Base-by-base conservation (phyloP, 2,113 vertebrate species). In the Myotis lucifugus region DNA sequence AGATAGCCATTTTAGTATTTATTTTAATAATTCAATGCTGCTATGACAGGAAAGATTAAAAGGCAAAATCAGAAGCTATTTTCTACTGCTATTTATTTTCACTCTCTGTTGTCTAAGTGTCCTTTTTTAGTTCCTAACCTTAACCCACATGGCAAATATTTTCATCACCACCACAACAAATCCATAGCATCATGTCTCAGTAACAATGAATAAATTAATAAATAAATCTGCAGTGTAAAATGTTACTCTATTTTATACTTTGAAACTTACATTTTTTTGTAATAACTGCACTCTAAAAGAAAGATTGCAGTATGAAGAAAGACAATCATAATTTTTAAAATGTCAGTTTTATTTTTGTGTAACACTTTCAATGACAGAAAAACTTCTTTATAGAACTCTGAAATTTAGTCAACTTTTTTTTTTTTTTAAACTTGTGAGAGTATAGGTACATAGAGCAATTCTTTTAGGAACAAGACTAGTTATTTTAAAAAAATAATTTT, bases 291-390 rank as follows among this genome's bases (percentile, higher is more conserved):
- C 14, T 83, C 14, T 67, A 19, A 66, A 56, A 87, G 27, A 90
- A 94, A 91, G 42, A 67, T n/a, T 77, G 10, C 17, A 15, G 18
- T 70, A 19, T 83, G 54, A 67, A 59, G 21, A 34, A 87, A 84
- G 2, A 6, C 18, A 85, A 79, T 66, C 69, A 81, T 37, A 76
- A 73, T 85, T 72, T 95, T 54, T 88, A 9, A 52, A 92, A 79
- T 88, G 56, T 90, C 64, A 92, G 23, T 83, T 93, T 92, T 40
- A 85, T 90, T 74, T n/a, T 70, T 90, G 6, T 72, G n/a, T 77
- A 84, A 90, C 0, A 79, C 8, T 56, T 90, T 83, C 69, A 69
- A 27, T 91, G 74, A 73, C 54, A 91, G 48, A 74, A 59, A 69
- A 88, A 56, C 10, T 91, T 42, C 11, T 48, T 89, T 23, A n/a